A percentile compares a stretch with the other conserved stretches of the same genome.
Conservation (phyloP, 2,888 invertebrate genomes). For the Pedicia rivosa region DNA sequence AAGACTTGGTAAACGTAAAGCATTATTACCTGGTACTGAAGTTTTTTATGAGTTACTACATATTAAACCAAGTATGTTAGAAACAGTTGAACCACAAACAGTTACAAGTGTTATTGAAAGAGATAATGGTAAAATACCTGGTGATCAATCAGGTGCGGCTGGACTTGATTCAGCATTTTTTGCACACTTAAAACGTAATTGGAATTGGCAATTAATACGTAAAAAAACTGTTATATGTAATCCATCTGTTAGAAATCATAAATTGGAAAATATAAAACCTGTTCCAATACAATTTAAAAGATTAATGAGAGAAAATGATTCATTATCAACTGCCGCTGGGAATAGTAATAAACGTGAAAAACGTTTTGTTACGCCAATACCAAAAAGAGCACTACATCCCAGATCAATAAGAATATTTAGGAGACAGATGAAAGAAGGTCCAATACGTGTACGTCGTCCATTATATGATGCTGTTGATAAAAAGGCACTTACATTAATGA, state of each 20-base stretch:
- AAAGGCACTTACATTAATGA: conserved; percentile 43
- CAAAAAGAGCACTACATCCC: not conserved
- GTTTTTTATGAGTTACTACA: conserved; percentile 18
- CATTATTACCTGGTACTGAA: not conserved
- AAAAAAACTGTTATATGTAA: conserved; percentile 1
- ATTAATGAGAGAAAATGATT: not conserved
- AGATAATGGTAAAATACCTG: conserved; percentile 47
- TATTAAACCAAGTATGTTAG: conserved; percentile 30
- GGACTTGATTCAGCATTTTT: conserved; percentile 57
- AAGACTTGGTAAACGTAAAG: conserved; percentile 29
- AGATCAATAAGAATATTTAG: conserved; percentile 3
- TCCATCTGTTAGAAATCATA: conserved; percentile 7
- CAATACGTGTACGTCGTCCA: conserved; percentile 11
- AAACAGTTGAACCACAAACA: conserved; percentile 28
- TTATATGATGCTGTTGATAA: conserved; percentile 46
- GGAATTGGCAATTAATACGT: conserved; percentile 34
- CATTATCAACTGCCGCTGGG: not conserved
- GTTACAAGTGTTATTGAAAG: conserved; percentile 30
- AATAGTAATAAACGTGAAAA: not conserved
- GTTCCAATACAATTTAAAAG: conserved; percentile 1
- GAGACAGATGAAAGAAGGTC: conserved; percentile 6
- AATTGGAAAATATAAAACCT: conserved; percentile 7
- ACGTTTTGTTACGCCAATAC: not conserved
- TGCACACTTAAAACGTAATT: conserved; percentile 45
- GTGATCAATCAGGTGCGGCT: conserved; percentile 54